A percentile compares a stretch with the other conserved stretches of the same genome.
Evolutionary conservation across 2,113 vertebrate genomes (phyloP).

Genomic region (Lepus americanus): DNA sequence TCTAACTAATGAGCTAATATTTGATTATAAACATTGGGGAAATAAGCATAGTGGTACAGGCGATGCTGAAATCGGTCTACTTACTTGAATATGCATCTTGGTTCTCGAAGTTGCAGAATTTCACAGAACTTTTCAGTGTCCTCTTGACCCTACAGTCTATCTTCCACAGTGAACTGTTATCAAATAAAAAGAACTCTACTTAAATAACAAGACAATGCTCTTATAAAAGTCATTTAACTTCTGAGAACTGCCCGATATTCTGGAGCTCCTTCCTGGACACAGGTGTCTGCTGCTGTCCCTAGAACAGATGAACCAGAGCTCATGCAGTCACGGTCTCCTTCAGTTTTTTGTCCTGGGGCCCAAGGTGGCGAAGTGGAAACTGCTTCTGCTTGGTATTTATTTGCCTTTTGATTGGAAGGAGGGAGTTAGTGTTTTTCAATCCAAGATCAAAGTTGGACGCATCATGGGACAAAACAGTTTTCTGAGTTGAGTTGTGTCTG

Average conservation of each 20-base stretch:
- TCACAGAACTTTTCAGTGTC: conserved; percentile 65
- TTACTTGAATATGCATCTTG: conserved; percentile 82
- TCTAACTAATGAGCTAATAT: conserved; percentile 1
- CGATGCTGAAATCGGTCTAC: conserved; percentile 74
- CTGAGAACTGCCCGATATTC: conserved; percentile 79
- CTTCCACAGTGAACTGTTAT: conserved; percentile 74
- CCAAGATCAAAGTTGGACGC: conserved; percentile 86
- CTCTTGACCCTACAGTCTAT: conserved; percentile 64
- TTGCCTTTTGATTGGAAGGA: conserved; percentile 85
- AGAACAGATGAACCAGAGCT: conserved; percentile 79
- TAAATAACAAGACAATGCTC: conserved; percentile 67
- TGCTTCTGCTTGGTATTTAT: conserved; percentile 82
- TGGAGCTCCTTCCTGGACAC: conserved; percentile 79
- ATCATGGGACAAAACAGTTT: conserved; percentile 83
- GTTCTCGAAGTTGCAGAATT: conserved; percentile 61
- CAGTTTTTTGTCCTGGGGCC: conserved; percentile 70
- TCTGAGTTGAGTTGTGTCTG: conserved; percentile 83
- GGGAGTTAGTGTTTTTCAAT: conserved; percentile 77
- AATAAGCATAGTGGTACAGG: background rate
- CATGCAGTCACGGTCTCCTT: conserved; percentile 68
- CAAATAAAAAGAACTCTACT: conserved; percentile 76
- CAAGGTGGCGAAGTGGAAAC: conserved; percentile 66
- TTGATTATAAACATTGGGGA: conserved; percentile 29
- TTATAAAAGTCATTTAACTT: conserved; percentile 60
- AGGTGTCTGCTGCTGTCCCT: conserved; percentile 84